Evolutionary conservation across 53 echinoderm and acorn worm species (phyloP).

Genomic region (Mesocentrotus franciscanus): DNA sequence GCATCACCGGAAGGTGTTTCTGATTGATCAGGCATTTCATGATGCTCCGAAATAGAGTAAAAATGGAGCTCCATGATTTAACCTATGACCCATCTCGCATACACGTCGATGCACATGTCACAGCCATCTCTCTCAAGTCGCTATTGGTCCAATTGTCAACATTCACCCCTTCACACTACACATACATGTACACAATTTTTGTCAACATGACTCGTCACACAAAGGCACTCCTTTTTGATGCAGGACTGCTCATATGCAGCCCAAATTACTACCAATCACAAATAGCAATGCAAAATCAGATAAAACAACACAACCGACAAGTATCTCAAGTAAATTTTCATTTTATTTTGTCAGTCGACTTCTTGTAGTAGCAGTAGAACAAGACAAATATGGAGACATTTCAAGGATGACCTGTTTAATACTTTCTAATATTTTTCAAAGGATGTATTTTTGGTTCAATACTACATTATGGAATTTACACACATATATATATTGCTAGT

Average conservation of each 20-base stretch:
- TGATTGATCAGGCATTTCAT: no score
- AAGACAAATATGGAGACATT: not conserved
- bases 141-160: no score
- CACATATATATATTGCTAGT: not conserved
- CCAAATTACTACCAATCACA: not conserved
- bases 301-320: not conserved
- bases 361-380: not conserved
- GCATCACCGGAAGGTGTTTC: no score
- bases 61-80: no score
- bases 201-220: no score
- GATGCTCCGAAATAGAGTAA: no score
- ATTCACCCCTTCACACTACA: no score
- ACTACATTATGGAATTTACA: not conserved
- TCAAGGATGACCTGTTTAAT: not conserved
- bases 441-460: not conserved
- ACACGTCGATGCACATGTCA: no score
- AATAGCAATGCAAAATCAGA: not conserved
- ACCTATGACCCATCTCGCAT: no score
- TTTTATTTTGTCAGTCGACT: constrained; percentile 15
- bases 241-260: not conserved
- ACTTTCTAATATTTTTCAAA: not conserved
- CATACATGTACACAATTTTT: no score
- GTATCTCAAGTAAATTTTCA: not conserved
- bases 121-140: no score
- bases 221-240: no score